Evolutionary conservation across 2,888 invertebrate species (phyloP).

Genomic region (Andrena hattorfiana): DNA sequence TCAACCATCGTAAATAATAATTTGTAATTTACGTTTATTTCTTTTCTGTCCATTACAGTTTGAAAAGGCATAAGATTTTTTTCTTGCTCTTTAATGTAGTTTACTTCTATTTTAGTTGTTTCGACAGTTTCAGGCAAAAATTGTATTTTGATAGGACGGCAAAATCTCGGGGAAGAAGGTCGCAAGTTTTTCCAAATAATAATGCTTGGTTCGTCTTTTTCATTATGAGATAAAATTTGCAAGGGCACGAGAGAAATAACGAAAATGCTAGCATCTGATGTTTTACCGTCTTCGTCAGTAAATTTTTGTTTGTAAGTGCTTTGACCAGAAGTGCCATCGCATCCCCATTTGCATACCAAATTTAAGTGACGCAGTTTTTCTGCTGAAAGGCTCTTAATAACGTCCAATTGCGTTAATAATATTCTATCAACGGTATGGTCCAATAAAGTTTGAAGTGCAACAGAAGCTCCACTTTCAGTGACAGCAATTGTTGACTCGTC

Average conservation of each 20-base stretch:
- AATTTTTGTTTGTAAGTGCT: not conserved
- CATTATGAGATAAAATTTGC: too few relatives aligned
- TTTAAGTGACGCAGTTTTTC: not conserved
- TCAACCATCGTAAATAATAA: not conserved
- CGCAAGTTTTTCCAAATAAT: not conserved
- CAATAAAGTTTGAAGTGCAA: not conserved
- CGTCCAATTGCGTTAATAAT: not conserved
- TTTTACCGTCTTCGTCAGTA: not conserved
- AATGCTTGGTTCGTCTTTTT: too few relatives aligned
- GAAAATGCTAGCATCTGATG: too few relatives aligned
- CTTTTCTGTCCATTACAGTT: not conserved
- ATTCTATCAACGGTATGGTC: conserved; percentile 1
- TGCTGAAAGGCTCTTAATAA: conserved; percentile 1
- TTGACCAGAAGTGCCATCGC: not conserved
- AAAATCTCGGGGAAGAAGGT: not conserved
- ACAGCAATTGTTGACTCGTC: too few relatives aligned
- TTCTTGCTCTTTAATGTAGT: not conserved
- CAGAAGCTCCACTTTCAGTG: not conserved
- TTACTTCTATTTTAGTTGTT: not conserved
- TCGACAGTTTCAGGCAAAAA: not conserved
- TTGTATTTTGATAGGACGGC: not conserved
- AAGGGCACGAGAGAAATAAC: too few relatives aligned
- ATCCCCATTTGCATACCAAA: conserved; percentile 6
- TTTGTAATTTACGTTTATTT: not conserved
- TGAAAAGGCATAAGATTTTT: not conserved